These are phyloP conservation scores for Linnaemya vulpina DNA, from an alignment of 2,888 invertebrate species.

Conservation along the genomic window DNA sequence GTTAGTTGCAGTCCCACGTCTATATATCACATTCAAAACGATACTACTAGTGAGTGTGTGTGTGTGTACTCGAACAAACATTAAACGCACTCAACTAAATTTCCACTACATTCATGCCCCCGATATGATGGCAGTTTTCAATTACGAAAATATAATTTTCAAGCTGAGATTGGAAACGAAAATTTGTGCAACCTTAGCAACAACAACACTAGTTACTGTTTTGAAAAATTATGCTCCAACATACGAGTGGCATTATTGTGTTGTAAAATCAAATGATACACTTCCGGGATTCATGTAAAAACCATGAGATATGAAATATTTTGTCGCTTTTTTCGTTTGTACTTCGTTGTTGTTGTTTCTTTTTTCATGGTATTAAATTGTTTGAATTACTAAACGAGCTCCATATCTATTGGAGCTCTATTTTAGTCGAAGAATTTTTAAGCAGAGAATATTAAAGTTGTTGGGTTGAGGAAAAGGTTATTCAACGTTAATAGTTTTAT, in stretches of 20 bases:
- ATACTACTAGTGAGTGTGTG: not conserved
- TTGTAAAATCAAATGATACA: slow-evolving; percentile 5
- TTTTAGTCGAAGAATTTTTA: not conserved
- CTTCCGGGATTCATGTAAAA: slow-evolving; percentile 25
- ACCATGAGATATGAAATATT: not conserved
- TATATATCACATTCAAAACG: not conserved
- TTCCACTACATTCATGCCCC: not conserved
- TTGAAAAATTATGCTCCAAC: slow-evolving; percentile 5
- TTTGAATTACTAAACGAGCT: not conserved
- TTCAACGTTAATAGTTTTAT: too few relatives aligned
- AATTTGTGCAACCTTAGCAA: not conserved
- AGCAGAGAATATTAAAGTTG: not conserved
- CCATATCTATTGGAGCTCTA: not conserved
- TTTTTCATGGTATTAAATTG: not conserved
- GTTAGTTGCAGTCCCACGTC: not conserved
- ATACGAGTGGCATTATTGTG: slow-evolving; percentile 32
- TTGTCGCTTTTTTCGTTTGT: slow-evolving; percentile 8
- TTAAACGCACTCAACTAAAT: too few relatives aligned
- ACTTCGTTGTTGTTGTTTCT: not conserved
- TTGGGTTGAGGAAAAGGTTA: not conserved
- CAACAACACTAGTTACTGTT: not conserved
- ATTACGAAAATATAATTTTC: not conserved
- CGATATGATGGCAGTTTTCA: not conserved
- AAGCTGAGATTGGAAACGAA: slow-evolving; percentile 14
- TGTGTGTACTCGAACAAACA: too few relatives aligned